These are phyloP conservation scores for Tetragnatha montana DNA, from an alignment of 2,888 invertebrate species.

Conservation along the genomic window DNA sequence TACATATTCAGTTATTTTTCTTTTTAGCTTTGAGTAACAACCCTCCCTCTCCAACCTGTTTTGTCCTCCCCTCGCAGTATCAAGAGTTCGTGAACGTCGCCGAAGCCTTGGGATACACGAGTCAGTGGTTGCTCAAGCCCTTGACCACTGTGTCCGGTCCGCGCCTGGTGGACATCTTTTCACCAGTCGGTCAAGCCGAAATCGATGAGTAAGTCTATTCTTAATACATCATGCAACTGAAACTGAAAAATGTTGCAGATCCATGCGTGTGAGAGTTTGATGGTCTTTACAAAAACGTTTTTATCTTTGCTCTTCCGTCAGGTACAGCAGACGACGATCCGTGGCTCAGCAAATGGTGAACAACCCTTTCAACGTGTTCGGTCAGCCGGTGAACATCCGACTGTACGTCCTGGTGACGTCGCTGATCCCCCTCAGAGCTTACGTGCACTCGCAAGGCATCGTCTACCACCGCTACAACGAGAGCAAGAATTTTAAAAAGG, in stretches of 20 bases:
- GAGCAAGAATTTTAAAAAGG: slow-evolving; percentile 73
- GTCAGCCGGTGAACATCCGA: slow-evolving; percentile 74
- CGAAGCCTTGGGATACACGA: slow-evolving; percentile 73
- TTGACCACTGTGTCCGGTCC: slow-evolving; percentile 62
- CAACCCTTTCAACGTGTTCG: slow-evolving; percentile 74
- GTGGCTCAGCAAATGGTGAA: slow-evolving; percentile 73
- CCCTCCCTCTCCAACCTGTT: slow-evolving; percentile 73
- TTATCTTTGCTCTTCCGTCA: background rate
- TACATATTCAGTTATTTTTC: background rate
- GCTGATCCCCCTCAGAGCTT: slow-evolving; percentile 75
- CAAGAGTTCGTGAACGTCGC: slow-evolving; percentile 74
- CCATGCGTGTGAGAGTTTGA: no score
- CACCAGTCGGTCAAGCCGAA: slow-evolving; percentile 69
- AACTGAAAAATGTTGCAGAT: no score
- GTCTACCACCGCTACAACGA: slow-evolving; percentile 74
- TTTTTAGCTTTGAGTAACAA: slow-evolving; percentile 23
- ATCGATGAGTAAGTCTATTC: slow-evolving; percentile 65
- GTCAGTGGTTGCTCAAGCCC: slow-evolving; percentile 73
- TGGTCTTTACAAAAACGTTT: no score
- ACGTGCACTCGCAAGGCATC: slow-evolving; percentile 75
- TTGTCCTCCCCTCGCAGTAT: slow-evolving; percentile 74
- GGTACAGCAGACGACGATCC: slow-evolving; percentile 61
- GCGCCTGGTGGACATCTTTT: slow-evolving; percentile 70
- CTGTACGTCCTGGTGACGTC: slow-evolving; percentile 76
- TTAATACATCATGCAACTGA: background rate